phyloP scores from a whole-genome alignment of 1,140 invertebrate genomes.

The Aradophagus sp. region DNA sequence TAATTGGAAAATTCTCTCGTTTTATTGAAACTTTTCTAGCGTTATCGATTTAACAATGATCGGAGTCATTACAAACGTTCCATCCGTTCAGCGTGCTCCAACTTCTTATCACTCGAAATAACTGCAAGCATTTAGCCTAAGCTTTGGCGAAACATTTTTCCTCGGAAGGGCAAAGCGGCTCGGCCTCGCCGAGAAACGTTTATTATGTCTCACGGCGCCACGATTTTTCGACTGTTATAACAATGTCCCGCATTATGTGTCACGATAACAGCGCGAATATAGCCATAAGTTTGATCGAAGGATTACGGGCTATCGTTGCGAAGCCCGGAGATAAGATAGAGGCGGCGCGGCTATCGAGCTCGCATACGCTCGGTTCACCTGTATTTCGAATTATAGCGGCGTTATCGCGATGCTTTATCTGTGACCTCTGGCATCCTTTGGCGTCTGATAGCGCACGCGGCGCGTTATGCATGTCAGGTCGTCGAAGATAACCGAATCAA shows the following conservation, averaged over 20 bases:
- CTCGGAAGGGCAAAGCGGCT: too few species aligned
- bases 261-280: slow-evolving; percentile 31
- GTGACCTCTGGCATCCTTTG: slow-evolving; percentile 58
- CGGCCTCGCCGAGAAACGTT: too few species aligned
- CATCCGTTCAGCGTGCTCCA: too few species aligned
- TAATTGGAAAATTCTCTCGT: too few species aligned
- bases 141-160: too few species aligned
- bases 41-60: too few species aligned
- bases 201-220: background rate
- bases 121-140: too few species aligned
- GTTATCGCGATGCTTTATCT: slow-evolving; percentile 53
- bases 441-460: slow-evolving; percentile 40
- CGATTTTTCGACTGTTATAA: slow-evolving; percentile 18
- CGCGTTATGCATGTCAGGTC: slow-evolving; percentile 48
- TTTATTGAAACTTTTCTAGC: too few species aligned
- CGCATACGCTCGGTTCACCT: slow-evolving; percentile 53
- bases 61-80: too few species aligned
- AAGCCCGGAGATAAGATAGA: slow-evolving; percentile 48
- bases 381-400: slow-evolving; percentile 53
- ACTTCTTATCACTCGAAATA: too few species aligned
- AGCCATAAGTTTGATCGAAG: slow-evolving; percentile 45
- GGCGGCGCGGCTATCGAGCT: slow-evolving; percentile 36
- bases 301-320: slow-evolving; percentile 39
- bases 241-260: slow-evolving; percentile 28
- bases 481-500: slow-evolving; percentile 54